Base-by-base conservation (phyloP, 1,140 invertebrate species). In the Drosophila parabipectinata region DNA sequence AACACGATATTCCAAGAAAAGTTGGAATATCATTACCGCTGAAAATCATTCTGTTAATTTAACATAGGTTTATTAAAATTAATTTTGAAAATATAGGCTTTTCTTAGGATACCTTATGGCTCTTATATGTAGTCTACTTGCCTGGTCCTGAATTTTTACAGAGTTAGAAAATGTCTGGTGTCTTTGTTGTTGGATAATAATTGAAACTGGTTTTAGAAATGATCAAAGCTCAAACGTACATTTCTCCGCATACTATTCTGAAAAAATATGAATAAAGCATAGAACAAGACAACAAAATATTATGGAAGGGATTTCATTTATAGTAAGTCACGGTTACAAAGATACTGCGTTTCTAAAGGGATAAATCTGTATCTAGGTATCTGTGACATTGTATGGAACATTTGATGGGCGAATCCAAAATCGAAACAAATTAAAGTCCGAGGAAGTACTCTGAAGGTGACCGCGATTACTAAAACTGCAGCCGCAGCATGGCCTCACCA, bases 21-120 rank as follows among this genome's bases (percentile, higher is more conserved):
- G n/a, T n/a, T n/a, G n/a, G 82, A 5, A 85, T 85, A 76, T 82
- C 82, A 34, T 87, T 78, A 63, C 69, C 71, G 67, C 82, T 82
- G 30, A 0, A 7, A 32, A 1, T 32, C 30, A 32, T 32, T 32
- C 9, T 9, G 2, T 18, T 18, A 18, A 18, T 1, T 32, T 32
- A 32, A 12, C 9, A 0, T 37, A 12, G 3, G 12, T 37, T 37
- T 10, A n/a, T 12, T 37, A 37, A 37, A 37, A 37, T 37, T 4
- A 37, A 37, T 37, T 37, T 37, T 12, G 34, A 2, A 10, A 12
- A 3, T 12, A 18, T 18, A 18, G 1, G 12, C 34, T 37, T 12
- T 37, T 10, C 10, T 12, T 3, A 2, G 10, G 10, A 37, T 37
- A 37, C 3, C 12, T 37, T 37, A 12, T 37, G 10, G 9, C 3